Conservation (phyloP, 2,888 invertebrate species). For the Polymixis flavicincta region DNA sequence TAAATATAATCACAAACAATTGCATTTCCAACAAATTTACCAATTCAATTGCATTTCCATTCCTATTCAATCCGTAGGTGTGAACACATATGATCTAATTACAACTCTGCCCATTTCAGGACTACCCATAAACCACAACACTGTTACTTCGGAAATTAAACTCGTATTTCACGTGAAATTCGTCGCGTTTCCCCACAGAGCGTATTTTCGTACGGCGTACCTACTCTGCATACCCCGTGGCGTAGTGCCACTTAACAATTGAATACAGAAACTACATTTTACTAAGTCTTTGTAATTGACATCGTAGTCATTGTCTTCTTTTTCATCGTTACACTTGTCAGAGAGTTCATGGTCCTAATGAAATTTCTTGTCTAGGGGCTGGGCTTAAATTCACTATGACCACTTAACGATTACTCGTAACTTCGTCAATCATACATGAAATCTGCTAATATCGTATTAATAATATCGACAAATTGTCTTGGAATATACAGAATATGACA, state of each 20-base stretch:
- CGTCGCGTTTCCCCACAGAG: constrained; percentile 5
- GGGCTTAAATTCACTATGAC: too few relatives aligned
- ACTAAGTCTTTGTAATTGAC: neutral
- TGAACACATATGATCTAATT: constrained; percentile 6
- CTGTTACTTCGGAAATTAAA: constrained; percentile 36
- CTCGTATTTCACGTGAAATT: constrained; percentile 40
- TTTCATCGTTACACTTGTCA: too few relatives aligned
- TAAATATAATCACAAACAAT: neutral
- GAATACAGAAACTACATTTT: constrained; percentile 11
- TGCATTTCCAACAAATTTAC: neutral
- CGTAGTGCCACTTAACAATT: constrained; percentile 6
- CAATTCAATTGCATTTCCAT: constrained; percentile 5
- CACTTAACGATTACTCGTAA: too few relatives aligned
- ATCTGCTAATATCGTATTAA: too few relatives aligned
- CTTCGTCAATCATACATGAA: too few relatives aligned
- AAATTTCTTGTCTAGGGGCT: too few relatives aligned
- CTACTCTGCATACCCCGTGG: constrained; percentile 48
- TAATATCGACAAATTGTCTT: too few relatives aligned
- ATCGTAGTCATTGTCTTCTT: too few relatives aligned
- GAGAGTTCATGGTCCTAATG: too few relatives aligned
- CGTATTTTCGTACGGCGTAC: constrained; percentile 40
- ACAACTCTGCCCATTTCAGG: neutral
- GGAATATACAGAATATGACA: too few relatives aligned
- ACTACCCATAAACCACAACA: constrained; percentile 26
- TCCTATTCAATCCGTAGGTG: neutral